These are phyloP conservation scores for Thymelicus sylvestris DNA, from an alignment of 2,888 invertebrate genomes.

Conservation along the genomic window DNA sequence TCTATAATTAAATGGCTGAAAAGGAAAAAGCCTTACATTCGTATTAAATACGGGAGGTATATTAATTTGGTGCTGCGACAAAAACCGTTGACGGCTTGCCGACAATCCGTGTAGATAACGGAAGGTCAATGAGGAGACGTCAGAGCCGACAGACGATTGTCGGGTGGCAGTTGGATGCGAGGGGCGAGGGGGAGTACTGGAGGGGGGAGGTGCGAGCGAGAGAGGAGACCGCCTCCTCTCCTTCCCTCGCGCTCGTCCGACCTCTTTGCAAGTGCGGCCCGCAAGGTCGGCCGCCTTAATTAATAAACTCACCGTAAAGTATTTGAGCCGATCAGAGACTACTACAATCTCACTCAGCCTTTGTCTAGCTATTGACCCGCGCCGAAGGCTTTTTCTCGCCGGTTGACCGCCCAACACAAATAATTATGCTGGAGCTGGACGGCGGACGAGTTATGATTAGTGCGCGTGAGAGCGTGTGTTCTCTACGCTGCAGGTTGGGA, in stretches of 20 bases:
- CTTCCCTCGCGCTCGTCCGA: constrained; percentile 68
- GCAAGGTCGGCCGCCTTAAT: constrained; percentile 84
- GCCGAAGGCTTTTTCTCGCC: constrained; percentile 64
- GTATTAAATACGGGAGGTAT: constrained; percentile 33
- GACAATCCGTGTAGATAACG: constrained; percentile 78
- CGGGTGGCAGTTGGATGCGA: constrained; percentile 61
- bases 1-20: constrained; percentile 5
- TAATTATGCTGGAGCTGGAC: constrained; percentile 9
- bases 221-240: constrained; percentile 55
- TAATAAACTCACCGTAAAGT: constrained; percentile 84
- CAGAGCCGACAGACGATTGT: constrained; percentile 52
- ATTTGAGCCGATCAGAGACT: constrained; percentile 82
- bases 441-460: constrained; percentile 30
- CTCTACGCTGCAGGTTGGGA: constrained; percentile 3
- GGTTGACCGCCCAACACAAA: constrained; percentile 39
- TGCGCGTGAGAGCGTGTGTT: constrained; percentile 17
- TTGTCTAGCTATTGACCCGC: constrained; percentile 83
- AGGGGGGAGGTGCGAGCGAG: constrained; percentile 47
- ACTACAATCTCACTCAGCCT: constrained; percentile 79
- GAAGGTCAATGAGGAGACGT: constrained; percentile 82
- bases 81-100: constrained; percentile 51
- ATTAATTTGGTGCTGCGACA: constrained; percentile 39
- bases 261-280: constrained; percentile 83
- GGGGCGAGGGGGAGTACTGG: constrained; percentile 45
- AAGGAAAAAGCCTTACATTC: constrained; percentile 10